Evolutionary conservation across 2,113 vertebrate species (phyloP), one percentile per base, ranked within the genome.

Genomic region (Rhizomys pruinosus): DNA sequence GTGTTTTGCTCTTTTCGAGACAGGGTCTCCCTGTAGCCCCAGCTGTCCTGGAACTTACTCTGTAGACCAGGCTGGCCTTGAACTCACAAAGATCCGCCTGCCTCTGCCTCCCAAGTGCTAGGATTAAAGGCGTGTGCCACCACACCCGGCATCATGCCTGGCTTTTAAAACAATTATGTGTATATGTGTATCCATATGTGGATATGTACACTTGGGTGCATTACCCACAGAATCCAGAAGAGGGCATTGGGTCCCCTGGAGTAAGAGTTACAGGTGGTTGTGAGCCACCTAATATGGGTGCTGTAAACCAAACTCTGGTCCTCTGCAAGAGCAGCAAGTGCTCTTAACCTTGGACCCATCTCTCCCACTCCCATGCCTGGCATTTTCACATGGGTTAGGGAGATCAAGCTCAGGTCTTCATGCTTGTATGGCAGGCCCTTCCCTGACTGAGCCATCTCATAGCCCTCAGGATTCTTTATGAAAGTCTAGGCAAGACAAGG

Each of bases 381-480:
- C 59, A 12, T 61, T 61, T 22, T 61, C 17, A 19, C 17, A 22
- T 61, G 59, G 59, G 6, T n/a, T 66, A 20, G n/a, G 2, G 20
- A 29, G 42, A 47, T 66, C 63, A 52, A 23, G n/a, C 37, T 82
- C 39, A 22, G 44, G 59, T 32, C 10, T 13, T 39, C 32, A 4
- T 52, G 42, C 42, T 39, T 52, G 12, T 47, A 10, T 13, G 34
- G 32, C 19, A n/a, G 42, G 42, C 22, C 20, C 16, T 52, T 16
- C n/a, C 12, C 63, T 34, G 19, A 5, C 0, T 84, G 81, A n/a
- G 42, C 42, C 64, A 69, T 59, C 25, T 10, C 3, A n/a, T 52
- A 7, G 66, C 32, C 42, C n/a, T 64, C 9, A 7, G 44, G n/a
- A 25, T 0, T 0, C 25, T 71, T 59, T 34, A 8, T 77, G 39